Percentiles rank a stretch among this genome's conserved stretches.
Conservation (phyloP, 2,797 vertebrate genomes). For the Petrocephalus schoutedeni region DNA sequence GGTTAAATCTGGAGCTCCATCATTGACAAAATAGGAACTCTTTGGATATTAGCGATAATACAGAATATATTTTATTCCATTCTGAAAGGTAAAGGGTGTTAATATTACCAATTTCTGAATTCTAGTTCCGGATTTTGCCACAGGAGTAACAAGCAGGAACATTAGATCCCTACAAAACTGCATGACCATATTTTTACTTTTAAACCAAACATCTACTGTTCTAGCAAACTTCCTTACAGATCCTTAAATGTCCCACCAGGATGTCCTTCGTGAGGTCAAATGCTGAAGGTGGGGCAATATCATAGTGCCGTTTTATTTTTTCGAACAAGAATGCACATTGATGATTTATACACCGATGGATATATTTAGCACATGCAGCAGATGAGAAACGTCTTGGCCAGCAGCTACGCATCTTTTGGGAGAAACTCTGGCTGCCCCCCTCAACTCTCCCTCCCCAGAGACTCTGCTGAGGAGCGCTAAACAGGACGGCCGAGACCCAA, state of each 20-base stretch:
- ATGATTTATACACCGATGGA: not conserved
- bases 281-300: not conserved
- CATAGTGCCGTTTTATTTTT: not conserved
- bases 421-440: not conserved
- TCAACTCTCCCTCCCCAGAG: not conserved
- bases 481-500: not conserved
- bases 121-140: not conserved
- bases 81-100: not conserved
- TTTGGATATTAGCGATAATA: not conserved
- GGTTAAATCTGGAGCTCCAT: not conserved
- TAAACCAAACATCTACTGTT: not conserved
- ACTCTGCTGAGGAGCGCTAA: not conserved
- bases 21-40: not conserved
- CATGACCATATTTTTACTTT: not conserved
- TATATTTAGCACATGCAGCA: not conserved
- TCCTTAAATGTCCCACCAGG: constrained; percentile 6
- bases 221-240: not conserved
- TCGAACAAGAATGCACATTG: not conserved
- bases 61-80: not conserved
- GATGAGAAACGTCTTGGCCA: not conserved
- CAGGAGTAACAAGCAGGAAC: not conserved
- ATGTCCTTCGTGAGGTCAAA: not conserved
- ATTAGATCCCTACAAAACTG: not conserved
- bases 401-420: not conserved
- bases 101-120: not conserved